Percentiles rank a stretch among this genome's conserved stretches.
These are phyloP conservation scores for Melanerpes aurifrons DNA, from an alignment of 2,113 vertebrate species.

Conservation along the genomic window DNA sequence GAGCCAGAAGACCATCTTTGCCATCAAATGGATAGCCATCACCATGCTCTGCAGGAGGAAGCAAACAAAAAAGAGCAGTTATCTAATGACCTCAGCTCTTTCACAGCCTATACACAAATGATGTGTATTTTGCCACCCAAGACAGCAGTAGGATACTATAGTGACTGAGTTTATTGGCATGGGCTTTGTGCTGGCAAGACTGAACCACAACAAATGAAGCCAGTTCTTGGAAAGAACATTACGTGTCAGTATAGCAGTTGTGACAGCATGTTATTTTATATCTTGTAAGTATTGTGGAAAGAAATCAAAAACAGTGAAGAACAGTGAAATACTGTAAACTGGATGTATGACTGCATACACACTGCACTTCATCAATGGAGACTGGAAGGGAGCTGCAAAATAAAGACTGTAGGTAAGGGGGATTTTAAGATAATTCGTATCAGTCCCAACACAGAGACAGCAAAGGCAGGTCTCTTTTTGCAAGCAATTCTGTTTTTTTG, in stretches of 20 bases:
- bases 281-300: background rate
- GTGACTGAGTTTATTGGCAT: background rate
- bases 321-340: background rate
- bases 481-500: background rate
- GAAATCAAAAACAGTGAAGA: background rate
- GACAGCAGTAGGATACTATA: background rate
- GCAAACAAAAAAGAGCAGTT: background rate
- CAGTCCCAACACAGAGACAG: background rate
- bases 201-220: background rate
- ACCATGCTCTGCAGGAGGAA: conserved; percentile 87
- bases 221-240: background rate
- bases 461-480: background rate
- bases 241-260: background rate
- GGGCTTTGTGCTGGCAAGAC: background rate
- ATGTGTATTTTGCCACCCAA: background rate
- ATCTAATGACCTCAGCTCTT: background rate
- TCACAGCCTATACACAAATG: background rate
- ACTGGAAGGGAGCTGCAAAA: background rate
- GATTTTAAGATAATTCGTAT: rapidly evolving
- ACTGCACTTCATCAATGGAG: background rate
- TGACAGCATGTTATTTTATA: background rate
- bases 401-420: background rate
- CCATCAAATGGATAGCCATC: conserved; percentile 98
- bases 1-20: conserved; percentile 96
- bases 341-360: too few relatives aligned